Evolutionary conservation across 2,797 vertebrate genomes (phyloP), one percentile per base, ranked within the genome.

Genomic region (Schizopygopsis pylzovi): DNA sequence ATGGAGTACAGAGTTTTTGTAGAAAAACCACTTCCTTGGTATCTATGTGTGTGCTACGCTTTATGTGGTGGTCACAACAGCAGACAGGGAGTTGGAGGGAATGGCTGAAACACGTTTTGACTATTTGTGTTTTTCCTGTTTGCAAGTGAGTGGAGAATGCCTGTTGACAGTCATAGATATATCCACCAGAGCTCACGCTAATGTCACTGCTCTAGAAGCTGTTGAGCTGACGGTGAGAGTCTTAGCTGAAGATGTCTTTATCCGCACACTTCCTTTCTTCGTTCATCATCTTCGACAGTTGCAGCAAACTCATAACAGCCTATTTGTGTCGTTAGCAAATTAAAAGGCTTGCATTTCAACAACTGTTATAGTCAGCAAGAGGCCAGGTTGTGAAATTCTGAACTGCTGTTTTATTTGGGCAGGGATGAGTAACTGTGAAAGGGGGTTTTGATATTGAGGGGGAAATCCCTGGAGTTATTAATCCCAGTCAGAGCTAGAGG

Each of bases 91-190:
- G 49, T 79, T 61, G n/a, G n/a, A 78, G 37, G 37, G 37, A 52
- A 56, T 13, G 3, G 52, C 22, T 77, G 47, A 54, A 37, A 76
- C 28, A 54, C 4, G 37, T 78, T 78, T 59, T 59, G 22, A 37
- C 33, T 43, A 39, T 63, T 25, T 25, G 39, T 61, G 56, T 63
- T 89, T 89, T 91, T 71, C 91, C 65, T 85, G 88, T 82, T 87
- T 87, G 92, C 49, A 87, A 90, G 89, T 92, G 84, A 89, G 87
- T 89, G 91, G 89, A 86, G 89, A 93, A 93, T 93, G 89, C 71
- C 85, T 85, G 93, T 89, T 94, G 92, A 94, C 91, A 93, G 90
- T 33, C 54, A 43, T 63, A 90, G 91, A 84, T 91, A 89, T 90
- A 86, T 94, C 68, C 43, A 92, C 85, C 79, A 91, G 90, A 88